Evolutionary conservation across 2,113 vertebrate genomes (phyloP).

Genomic region (Colaptes auratus): DNA sequence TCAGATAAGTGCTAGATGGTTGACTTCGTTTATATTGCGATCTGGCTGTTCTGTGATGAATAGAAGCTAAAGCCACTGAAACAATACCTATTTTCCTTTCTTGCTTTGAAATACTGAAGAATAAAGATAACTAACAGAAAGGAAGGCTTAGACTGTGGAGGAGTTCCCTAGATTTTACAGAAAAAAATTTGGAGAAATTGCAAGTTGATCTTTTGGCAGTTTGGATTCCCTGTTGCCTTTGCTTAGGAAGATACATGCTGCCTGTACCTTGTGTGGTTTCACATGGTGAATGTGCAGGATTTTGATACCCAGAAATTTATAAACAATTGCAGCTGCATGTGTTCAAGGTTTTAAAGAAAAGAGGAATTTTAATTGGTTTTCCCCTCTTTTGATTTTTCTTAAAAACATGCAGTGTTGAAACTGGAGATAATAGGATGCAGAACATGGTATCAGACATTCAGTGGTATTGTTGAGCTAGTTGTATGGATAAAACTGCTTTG

Average conservation of each 20-base stretch:
- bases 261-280: not conserved
- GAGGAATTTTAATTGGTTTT: fast-evolving
- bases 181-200: not conserved
- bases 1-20: not conserved
- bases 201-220: not conserved
- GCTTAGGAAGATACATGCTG: fast-evolving
- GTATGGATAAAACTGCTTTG: not conserved
- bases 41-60: conserved; percentile 7
- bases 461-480: not conserved
- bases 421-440: not conserved
- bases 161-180: not conserved
- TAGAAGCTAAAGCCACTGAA: conserved; percentile 6
- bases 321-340: not conserved
- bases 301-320: not conserved
- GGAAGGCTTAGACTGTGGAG: not conserved
- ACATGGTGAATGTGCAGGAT: not conserved
- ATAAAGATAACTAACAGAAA: not conserved
- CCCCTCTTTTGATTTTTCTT: not conserved
- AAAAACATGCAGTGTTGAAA: not conserved
- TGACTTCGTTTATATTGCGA: not conserved
- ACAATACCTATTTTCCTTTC: conserved; percentile 42
- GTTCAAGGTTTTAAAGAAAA: not conserved
- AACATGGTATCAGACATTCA: not conserved
- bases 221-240: not conserved
- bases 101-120: conserved; percentile 17